Conservation (phyloP, 1,140 invertebrate species). For the Glossosoma conforme region DNA sequence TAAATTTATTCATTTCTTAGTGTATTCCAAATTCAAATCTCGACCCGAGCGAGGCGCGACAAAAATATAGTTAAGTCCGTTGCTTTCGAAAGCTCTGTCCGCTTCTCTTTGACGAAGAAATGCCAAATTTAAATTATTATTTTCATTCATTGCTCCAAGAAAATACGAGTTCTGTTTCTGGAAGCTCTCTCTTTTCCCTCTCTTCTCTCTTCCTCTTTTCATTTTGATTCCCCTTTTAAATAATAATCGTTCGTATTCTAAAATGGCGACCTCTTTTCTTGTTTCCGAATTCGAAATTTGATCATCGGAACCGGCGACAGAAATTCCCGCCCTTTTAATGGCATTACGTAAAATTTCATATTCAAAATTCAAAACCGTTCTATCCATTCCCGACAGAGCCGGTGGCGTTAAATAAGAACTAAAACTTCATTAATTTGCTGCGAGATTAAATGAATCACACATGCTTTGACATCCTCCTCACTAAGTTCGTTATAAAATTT, state of each 20-base stretch:
- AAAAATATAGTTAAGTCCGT: too few relatives aligned
- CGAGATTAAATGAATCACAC: background rate
- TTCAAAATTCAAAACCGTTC: slow-evolving; percentile 19
- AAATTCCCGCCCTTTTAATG: slow-evolving; percentile 19
- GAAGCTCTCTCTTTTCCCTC: background rate
- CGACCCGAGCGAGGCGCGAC: too few relatives aligned
- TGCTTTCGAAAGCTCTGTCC: too few relatives aligned
- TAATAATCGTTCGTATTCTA: slow-evolving; percentile 16
- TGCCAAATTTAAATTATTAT: too few relatives aligned
- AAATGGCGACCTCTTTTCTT: slow-evolving; percentile 8
- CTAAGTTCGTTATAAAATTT: too few relatives aligned
- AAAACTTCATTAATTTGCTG: slow-evolving; percentile 3
- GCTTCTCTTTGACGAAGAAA: too few relatives aligned
- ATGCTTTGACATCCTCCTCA: too few relatives aligned
- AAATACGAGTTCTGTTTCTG: too few relatives aligned
- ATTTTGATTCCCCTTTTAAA: background rate
- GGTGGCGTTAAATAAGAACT: slow-evolving; percentile 8
- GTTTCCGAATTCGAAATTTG: slow-evolving; percentile 10
- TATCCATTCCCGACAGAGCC: too few relatives aligned
- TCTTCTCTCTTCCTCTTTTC: background rate
- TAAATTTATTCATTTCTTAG: too few relatives aligned
- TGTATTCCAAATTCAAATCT: too few relatives aligned
- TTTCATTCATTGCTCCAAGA: too few relatives aligned
- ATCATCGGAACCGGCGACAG: background rate
- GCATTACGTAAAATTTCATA: slow-evolving; percentile 27